Evolutionary conservation across 2,888 invertebrate genomes (phyloP).

Genomic region (Rugalucina vietnamica): DNA sequence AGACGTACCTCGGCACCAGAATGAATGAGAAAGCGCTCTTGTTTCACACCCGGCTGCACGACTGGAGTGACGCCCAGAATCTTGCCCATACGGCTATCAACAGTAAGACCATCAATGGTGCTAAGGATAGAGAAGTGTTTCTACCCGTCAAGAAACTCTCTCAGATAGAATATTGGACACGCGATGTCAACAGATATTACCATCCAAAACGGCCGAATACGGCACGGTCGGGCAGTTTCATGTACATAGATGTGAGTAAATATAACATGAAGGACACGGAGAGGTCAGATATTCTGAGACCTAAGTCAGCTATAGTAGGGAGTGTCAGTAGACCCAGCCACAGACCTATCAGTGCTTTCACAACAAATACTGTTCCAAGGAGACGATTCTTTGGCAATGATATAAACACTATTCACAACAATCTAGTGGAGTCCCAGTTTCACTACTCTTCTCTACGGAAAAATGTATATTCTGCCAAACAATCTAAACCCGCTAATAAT

Average conservation of each 20-base stretch:
- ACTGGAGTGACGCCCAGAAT: conserved; percentile 72
- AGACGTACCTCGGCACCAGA: conserved; percentile 53
- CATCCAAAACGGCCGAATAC: conserved; percentile 33
- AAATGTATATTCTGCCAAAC: conserved; percentile 53
- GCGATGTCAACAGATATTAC: conserved; percentile 62
- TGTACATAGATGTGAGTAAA: conserved; percentile 58
- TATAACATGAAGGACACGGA: conserved; percentile 53
- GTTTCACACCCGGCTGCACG: conserved; percentile 74
- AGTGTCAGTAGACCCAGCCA: background rate
- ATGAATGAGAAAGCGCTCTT: conserved; percentile 73
- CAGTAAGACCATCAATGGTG: conserved; percentile 41
- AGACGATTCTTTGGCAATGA: conserved; percentile 58
- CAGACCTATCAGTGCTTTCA: conserved; percentile 41
- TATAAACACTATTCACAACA: conserved; percentile 61
- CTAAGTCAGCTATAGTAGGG: conserved; percentile 1
- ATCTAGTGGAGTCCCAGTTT: conserved; percentile 63
- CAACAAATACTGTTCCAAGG: conserved; percentile 26
- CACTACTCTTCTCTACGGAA: conserved; percentile 64
- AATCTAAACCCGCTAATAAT: conserved; percentile 46
- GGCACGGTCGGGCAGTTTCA: conserved; percentile 53
- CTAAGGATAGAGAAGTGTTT: conserved; percentile 49
- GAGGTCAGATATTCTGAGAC: conserved; percentile 43
- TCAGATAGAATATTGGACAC: conserved; percentile 69
- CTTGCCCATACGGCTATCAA: conserved; percentile 54
- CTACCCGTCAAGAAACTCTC: conserved; percentile 71